Evolutionary conservation across 2,888 invertebrate species (phyloP), one percentile per base, ranked within the genome.

Genomic region (Heliothis peltigera): DNA sequence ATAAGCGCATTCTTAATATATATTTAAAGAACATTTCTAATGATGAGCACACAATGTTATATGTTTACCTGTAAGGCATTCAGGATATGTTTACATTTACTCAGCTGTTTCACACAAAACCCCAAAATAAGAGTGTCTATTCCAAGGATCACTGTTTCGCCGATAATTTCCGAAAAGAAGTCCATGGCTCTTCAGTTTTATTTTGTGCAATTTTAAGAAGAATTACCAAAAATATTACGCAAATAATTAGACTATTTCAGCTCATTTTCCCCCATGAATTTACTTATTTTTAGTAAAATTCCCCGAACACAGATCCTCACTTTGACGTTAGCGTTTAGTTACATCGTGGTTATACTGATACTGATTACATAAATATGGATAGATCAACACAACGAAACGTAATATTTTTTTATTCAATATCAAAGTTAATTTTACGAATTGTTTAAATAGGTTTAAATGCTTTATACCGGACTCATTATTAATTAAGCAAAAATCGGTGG

Each of bases 121-220:
- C 96, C 97, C 70, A 98, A 95, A 81, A 98, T 96, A 32, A 98
- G 87, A 22, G 97, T 95, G 88, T 98, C 98, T 57, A 98, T 95
- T 32, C 97, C 97, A 54, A 98, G 92, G 21, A 97, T 96, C 74
- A 98, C 93, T 51, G 96, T 95, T 95, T 98, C 98, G 28, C 97
- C 97, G 67, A 94, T 91, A 66, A 95, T 84, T 83, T 95, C 94
- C 18, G 93, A 92, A 65, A 98, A 87, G 90, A 97, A 97, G 87
- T 98, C 98, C 97, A 97, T 97, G 64, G 60, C 80, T 62, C 44
- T 18, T 43, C 7, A 61, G 57, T 25, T 61, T 44, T 52, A 28
- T 57, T 57, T 63, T 44, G 4, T 53, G 18, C 3, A 54, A 21
- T 25, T 43, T 55, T 17, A 49, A 35, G n/a, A 43, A 43, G 49